phyloP scores from a whole-genome alignment of 1,140 invertebrate genomes.

The Drosophila teissieri region DNA sequence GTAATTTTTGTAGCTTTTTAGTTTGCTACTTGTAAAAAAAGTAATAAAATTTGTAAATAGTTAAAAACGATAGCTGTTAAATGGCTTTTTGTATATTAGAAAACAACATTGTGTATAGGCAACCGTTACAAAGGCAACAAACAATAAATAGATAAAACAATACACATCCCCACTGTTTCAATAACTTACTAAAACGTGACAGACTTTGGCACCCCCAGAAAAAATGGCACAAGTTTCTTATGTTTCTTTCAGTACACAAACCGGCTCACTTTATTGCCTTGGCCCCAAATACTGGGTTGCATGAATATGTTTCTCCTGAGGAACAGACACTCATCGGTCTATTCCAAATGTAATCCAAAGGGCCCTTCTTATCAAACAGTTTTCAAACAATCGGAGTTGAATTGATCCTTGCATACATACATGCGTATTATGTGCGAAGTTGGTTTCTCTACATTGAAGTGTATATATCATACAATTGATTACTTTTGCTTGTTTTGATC shows the following conservation, averaged over 20 bases:
- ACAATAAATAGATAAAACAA: conserved; percentile 56
- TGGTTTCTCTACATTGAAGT: conserved; percentile 44
- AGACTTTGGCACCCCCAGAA: not conserved
- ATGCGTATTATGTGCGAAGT: conserved; percentile 26
- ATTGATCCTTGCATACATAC: conserved; percentile 1
- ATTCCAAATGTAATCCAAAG: conserved; percentile 25
- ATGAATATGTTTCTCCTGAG: conserved; percentile 17
- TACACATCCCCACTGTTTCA: conserved; percentile 3
- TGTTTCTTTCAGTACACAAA: conserved; percentile 66
- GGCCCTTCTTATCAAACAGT: conserved; percentile 24
- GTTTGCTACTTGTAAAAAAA: conserved; percentile 64
- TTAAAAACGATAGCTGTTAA: conserved; percentile 65
- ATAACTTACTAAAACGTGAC: not conserved
- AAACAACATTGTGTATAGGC: conserved; percentile 68
- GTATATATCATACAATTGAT: conserved; percentile 66
- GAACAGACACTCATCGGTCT: conserved; percentile 1
- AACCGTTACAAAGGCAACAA: conserved; percentile 65
- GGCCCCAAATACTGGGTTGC: conserved; percentile 58
- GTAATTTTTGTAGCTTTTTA: conserved; percentile 65
- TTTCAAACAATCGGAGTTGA: conserved; percentile 35
- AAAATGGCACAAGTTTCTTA: not conserved
- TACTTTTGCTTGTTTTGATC: conserved; percentile 36
- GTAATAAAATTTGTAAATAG: conserved; percentile 33
- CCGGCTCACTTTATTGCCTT: conserved; percentile 70
- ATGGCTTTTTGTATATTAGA: conserved; percentile 75